phyloP scores from a whole-genome alignment of 53 echinoderm and acorn worm species.

The Echinarachnius parma region DNA sequence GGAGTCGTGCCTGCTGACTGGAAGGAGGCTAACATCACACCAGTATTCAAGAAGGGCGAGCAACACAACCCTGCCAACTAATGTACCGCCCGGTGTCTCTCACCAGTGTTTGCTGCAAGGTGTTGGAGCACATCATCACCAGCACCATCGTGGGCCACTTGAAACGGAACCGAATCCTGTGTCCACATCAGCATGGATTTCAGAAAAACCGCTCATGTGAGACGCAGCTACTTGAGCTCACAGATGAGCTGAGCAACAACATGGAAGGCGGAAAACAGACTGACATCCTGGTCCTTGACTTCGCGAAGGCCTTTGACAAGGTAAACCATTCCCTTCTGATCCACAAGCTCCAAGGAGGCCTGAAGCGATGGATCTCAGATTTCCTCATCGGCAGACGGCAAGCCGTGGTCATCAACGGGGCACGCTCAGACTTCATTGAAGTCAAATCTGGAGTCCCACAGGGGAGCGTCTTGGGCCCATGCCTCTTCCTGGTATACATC shows the following conservation, averaged over 20 bases:
- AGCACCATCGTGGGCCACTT: too few relatives aligned
- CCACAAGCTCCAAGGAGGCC: too few relatives aligned
- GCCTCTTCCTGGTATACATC: too few relatives aligned
- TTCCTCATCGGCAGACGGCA: neutral
- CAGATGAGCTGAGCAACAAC: neutral
- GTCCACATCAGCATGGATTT: too few relatives aligned
- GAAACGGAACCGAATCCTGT: too few relatives aligned
- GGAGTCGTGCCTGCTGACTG: slow-evolving; percentile 11
- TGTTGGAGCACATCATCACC: slow-evolving; percentile 2
- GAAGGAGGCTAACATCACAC: slow-evolving; percentile 3
- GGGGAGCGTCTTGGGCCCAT: too few relatives aligned
- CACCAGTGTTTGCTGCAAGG: slow-evolving; percentile 2
- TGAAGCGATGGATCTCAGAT: neutral
- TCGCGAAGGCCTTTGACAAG: neutral
- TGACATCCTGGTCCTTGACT: neutral
- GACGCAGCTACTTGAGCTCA: neutral
- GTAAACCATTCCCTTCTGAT: too few relatives aligned
- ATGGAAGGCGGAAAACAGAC: neutral
- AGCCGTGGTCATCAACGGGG: slow-evolving; percentile 5
- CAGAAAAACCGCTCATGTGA: too few relatives aligned
- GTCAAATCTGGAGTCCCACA: too few relatives aligned
- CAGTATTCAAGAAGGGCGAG: slow-evolving; percentile 23
- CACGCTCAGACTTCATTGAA: neutral
- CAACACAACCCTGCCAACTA: slow-evolving; percentile 10
- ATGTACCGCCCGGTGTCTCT: slow-evolving; percentile 17